These are phyloP conservation scores for Macrophya annulata DNA, from an alignment of 2,888 invertebrate genomes.

Conservation along the genomic window DNA sequence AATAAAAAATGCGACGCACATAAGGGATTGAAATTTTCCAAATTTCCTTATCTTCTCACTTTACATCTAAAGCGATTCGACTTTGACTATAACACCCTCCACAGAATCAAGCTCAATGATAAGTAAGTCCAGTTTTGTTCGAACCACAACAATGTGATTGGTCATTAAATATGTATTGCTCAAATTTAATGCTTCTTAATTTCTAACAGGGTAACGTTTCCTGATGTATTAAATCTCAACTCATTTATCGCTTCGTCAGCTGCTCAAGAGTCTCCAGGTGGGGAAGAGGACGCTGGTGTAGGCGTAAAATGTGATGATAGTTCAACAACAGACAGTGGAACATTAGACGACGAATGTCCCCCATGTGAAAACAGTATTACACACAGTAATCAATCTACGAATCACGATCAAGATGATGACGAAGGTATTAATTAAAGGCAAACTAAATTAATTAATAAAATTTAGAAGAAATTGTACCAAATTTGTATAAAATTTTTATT, in stretches of 20 bases:
- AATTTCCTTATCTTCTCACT: conserved; percentile 93
- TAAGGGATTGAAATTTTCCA: conserved; percentile 93
- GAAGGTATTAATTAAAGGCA: conserved; percentile 78
- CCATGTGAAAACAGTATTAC: conserved; percentile 70
- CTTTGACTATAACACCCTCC: conserved; percentile 92
- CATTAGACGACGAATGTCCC: conserved; percentile 84
- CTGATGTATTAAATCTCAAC: conserved; percentile 90
- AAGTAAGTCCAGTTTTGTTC: conserved; percentile 81
- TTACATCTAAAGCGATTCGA: conserved; percentile 94
- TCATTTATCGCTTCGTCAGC: conserved; percentile 82
- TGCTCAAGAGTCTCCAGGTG: conserved; percentile 75
- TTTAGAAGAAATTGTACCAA: background rate
- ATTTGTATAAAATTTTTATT: background rate
- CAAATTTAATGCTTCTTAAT: conserved; percentile 23
- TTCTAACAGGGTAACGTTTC: conserved; percentile 87
- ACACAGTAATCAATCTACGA: conserved; percentile 69
- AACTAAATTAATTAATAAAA: background rate
- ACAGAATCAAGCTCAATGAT: conserved; percentile 93
- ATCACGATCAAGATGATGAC: conserved; percentile 83
- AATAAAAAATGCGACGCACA: conserved; percentile 93
- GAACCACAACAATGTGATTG: conserved; percentile 33
- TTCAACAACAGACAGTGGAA: conserved; percentile 86
- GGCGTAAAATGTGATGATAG: conserved; percentile 84
- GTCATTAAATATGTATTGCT: conserved; percentile 18
- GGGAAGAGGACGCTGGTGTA: conserved; percentile 79